Base-by-base conservation (phyloP, 2,113 vertebrate genomes). In the Syngnathus typhle region DNA sequence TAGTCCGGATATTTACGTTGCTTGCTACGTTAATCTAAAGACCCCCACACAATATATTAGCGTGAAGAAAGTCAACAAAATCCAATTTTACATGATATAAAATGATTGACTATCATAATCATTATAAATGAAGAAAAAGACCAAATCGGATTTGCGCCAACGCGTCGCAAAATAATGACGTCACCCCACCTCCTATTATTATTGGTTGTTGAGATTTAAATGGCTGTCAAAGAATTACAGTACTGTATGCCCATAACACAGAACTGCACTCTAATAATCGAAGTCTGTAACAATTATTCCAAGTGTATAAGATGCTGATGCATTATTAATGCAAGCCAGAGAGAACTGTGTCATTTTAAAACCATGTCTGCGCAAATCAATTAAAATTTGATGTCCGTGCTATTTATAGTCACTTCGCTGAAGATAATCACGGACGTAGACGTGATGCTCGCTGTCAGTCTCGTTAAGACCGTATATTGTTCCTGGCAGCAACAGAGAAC, bases 201-300 rank as follows among this genome's bases (percentile, higher is more conserved):
- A 88, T 86, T 86, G 82, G 79, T 65, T 70, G 0, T 2, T 6
- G n/a, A 7, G 27, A 36, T 15, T 8, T 70, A 16, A 78, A 36
- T 6, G 18, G 23, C 8, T 15, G 41, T 9, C 58, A 60, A 7
- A 27, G 11, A 44, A 44, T 16, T 32, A 58, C 55, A 32, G 13
- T 8, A 15, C 23, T 16, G 54, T 32, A 55, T 10, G 7, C 5
- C 49, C 21, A 11, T n/a, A 52, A n/a, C 8, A 52, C n/a, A 52
- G n/a, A n/a, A 10, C 18, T n/a, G 11, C 27, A 11, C 52, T 12
- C 12, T 27, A 7, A 56, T 32, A 56, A 2, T 12, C 6, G 23
- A 18, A 49, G 16, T 49, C 47, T 15, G 51, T 23, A 16, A 58
- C 55, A 58, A 32, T 32, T 32, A 32, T 32, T 32, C 27, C 27